Conservation (phyloP, 2,113 vertebrate species). For the Furnarius figulus region DNA sequence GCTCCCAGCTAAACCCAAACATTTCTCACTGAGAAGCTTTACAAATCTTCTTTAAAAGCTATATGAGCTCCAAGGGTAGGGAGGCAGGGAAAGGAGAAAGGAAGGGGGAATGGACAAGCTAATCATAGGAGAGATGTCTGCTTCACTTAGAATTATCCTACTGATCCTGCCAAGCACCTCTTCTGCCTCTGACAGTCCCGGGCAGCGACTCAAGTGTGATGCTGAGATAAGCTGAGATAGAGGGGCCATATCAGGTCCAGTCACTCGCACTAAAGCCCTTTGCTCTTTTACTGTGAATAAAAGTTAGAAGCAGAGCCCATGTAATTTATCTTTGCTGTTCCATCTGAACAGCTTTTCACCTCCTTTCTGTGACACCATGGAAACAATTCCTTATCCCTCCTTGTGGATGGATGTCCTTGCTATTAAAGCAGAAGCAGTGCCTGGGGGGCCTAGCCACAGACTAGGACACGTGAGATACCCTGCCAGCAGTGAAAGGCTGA, state of each 20-base stretch:
- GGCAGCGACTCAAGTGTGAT: neutral
- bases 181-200: neutral
- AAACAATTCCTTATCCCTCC: neutral
- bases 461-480: neutral
- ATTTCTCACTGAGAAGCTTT: neutral
- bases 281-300: neutral
- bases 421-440: neutral
- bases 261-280: neutral
- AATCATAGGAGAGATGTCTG: neutral
- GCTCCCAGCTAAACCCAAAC: neutral
- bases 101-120: neutral
- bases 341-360: neutral
- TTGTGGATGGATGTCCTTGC: neutral
- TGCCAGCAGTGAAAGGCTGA: neutral
- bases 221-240: neutral
- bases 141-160: neutral
- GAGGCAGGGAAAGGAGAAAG: neutral
- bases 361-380: neutral
- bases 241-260: neutral
- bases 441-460: neutral
- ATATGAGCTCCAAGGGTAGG: neutral
- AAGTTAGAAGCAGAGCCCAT: neutral
- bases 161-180: neutral
- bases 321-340: neutral
- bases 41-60: neutral